Evolutionary conservation across 2,797 vertebrate species (phyloP), one percentile per base, ranked within the genome.

Genomic region (Austrolebias charrua): DNA sequence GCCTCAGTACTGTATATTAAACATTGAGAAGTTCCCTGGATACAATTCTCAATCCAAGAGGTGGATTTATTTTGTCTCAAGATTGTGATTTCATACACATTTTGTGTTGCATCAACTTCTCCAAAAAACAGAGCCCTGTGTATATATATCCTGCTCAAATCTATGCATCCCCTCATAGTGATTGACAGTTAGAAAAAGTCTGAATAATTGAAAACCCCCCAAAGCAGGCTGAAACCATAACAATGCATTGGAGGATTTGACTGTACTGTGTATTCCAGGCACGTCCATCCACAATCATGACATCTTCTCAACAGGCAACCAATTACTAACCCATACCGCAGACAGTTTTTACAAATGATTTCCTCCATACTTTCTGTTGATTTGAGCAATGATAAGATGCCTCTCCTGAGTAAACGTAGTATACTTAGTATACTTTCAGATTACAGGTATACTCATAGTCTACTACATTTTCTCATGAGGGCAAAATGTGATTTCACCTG

Each of bases 371-470:
- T 24, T 24, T 13, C 4, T 35, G 62, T 56, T 64, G 50, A 52
- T 45, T 19, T 52, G 31, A n/a, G n/a, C 24, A 24, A 24, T 24
- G 24, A 3, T 15, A 40, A 58, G 66, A 58, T 16, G 72, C 76
- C 49, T 52, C 76, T 78, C 89, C 80, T 90, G 78, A 89, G 90
- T 90, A 92, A 92, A 92, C 88, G 87, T 92, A 92, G 90, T 92
- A 88, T 92, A 92, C 91, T 92, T 92, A 92, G 91, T 92, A 92
- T 92, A 91, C 91, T 69, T 51, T 60, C 14, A 42, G 33, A 82
- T 29, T 66, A 2, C 46, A 91, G 61, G 90, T 92, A 92, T 91
- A 92, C 90, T 91, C 90, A 90, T 89, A 92, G 90, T 92, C 89
- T 91, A 91, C 91, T 92, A 92, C 90, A 92, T 92, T 92, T 92